phyloP scores from a whole-genome alignment of 2,888 invertebrate genomes.

The Netelia virgata region DNA sequence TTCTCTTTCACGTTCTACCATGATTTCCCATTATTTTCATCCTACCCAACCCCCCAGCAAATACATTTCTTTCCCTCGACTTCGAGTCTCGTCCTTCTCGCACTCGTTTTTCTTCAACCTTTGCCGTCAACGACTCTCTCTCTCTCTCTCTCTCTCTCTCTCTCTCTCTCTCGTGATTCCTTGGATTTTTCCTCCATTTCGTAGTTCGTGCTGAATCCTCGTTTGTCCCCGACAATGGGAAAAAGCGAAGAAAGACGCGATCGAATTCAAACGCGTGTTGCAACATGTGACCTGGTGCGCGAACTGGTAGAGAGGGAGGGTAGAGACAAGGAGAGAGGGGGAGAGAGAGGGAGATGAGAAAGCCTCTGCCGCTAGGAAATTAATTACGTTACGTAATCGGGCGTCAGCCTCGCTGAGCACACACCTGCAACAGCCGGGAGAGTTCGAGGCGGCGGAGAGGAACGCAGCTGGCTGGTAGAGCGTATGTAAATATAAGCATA shows the following conservation, averaged over 20 bases:
- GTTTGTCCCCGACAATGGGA: not conserved
- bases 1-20: not conserved
- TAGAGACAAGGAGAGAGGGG: not conserved
- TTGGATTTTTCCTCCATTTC: slow-evolving; percentile 1
- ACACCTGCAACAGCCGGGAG: slow-evolving; percentile 49
- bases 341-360: not conserved
- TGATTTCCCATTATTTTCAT: slow-evolving; percentile 60
- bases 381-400: slow-evolving; percentile 70
- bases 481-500: slow-evolving; percentile 64
- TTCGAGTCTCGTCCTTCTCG: not conserved
- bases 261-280: slow-evolving; percentile 40
- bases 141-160: not conserved
- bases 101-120: slow-evolving; percentile 3
- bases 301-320: not conserved
- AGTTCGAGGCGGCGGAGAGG: slow-evolving; percentile 46
- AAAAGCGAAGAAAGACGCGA: not conserved
- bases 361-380: slow-evolving; percentile 55
- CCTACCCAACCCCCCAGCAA: slow-evolving; percentile 2
- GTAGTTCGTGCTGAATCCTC: not conserved
- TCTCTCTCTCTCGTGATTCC: not conserved
- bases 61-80: slow-evolving; percentile 4
- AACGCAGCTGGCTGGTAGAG: slow-evolving; percentile 56
- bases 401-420: slow-evolving; percentile 63
- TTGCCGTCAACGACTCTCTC: not conserved
- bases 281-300: slow-evolving; percentile 8